phyloP scores from a whole-genome alignment of 2,888 invertebrate genomes.

The Thera obeliscata region DNA sequence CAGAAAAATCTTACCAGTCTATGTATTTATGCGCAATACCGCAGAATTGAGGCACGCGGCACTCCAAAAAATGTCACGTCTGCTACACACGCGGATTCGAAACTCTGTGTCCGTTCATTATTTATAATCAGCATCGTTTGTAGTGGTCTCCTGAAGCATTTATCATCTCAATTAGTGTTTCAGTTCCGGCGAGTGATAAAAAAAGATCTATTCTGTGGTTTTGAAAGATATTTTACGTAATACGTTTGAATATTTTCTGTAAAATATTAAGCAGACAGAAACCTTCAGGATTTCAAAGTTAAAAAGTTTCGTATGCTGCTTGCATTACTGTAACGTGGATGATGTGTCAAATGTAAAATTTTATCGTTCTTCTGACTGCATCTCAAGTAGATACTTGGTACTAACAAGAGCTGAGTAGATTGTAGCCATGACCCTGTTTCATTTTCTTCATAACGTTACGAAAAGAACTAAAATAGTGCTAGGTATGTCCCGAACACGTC shows the following conservation, averaged over 20 bases:
- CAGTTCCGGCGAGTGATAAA: slow-evolving; percentile 47
- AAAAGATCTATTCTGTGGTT: slow-evolving; percentile 38
- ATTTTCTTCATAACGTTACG: too few species aligned
- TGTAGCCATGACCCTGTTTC: too few species aligned
- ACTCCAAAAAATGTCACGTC: neutral
- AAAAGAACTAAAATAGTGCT: too few species aligned
- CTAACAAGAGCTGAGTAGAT: too few species aligned
- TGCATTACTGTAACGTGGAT: too few species aligned
- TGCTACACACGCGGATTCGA: neutral
- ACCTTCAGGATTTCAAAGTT: too few species aligned
- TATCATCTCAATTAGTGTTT: slow-evolving; percentile 66
- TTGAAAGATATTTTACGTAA: neutral
- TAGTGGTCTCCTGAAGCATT: slow-evolving; percentile 55
- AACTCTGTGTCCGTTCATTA: slow-evolving; percentile 59
- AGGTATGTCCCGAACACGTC: too few species aligned
- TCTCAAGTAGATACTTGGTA: too few species aligned
- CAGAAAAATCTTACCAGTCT: neutral
- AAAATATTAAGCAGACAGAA: neutral
- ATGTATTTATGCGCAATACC: slow-evolving; percentile 5
- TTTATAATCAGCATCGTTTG: slow-evolving; percentile 68
- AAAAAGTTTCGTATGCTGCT: too few species aligned
- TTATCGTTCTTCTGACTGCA: too few species aligned
- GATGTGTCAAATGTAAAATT: too few species aligned
- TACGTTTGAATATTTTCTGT: neutral
- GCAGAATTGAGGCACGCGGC: neutral